These are phyloP conservation scores for Arctia plantaginis DNA, from an alignment of 2,888 invertebrate species.

Conservation along the genomic window DNA sequence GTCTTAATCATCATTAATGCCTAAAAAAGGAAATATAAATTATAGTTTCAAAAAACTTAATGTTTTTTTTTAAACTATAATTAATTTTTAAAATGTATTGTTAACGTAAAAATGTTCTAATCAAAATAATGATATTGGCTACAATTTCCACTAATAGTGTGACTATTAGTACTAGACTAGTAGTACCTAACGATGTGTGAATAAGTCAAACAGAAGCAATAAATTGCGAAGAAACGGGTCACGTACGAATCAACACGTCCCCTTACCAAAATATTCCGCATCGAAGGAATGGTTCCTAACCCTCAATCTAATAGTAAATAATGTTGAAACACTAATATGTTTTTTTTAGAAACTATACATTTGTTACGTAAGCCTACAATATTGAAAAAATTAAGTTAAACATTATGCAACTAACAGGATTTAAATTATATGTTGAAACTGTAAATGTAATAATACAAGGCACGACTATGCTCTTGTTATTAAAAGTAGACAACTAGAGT, in stretches of 20 bases:
- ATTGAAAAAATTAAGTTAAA: not conserved
- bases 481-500: too few species aligned
- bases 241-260: constrained; percentile 26
- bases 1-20: too few species aligned
- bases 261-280: constrained; percentile 17
- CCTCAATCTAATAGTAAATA: constrained; percentile 14
- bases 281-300: constrained; percentile 8
- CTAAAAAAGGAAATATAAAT: too few species aligned
- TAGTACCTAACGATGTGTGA: constrained; percentile 19
- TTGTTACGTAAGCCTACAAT: not conserved
- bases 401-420: too few species aligned
- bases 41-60: too few species aligned
- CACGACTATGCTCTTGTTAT: too few species aligned
- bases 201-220: constrained; percentile 26
- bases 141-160: constrained; percentile 1
- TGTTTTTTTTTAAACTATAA: too few species aligned
- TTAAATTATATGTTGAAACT: too few species aligned
- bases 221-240: constrained; percentile 28
- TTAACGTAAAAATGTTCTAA: not conserved
- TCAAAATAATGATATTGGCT: not conserved
- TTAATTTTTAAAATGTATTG: too few species aligned
- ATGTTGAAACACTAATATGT: constrained; percentile 18
- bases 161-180: too few species aligned
- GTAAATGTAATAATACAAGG: not conserved
- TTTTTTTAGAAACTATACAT: not conserved